Evolutionary conservation across 2,888 invertebrate species (phyloP).

Genomic region (Dermolepida albohirtum): DNA sequence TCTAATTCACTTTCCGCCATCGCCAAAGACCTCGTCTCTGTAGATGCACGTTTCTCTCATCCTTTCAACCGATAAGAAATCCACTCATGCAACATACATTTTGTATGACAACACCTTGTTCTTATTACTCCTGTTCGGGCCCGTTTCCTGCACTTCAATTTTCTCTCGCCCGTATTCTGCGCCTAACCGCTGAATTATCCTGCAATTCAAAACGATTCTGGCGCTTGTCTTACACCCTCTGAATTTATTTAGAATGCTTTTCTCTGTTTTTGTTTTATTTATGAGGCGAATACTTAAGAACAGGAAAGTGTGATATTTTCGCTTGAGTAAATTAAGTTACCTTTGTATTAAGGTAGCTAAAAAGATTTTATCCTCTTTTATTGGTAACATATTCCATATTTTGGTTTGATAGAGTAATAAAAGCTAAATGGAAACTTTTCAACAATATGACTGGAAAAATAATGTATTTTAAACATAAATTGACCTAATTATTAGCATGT

Average conservation of each 20-base stretch:
- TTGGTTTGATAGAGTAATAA: too few relatives aligned
- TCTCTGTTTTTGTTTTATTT: conserved; percentile 45
- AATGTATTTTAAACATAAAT: too few relatives aligned
- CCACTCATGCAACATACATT: conserved; percentile 63
- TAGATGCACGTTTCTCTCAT: conserved; percentile 1
- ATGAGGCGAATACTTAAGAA: conserved; percentile 43
- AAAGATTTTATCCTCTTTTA: too few relatives aligned
- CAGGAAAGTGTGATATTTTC: conserved; percentile 15
- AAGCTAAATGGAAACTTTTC: too few relatives aligned
- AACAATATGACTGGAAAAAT: too few relatives aligned
- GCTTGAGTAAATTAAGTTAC: conserved; percentile 23
- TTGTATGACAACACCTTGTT: conserved; percentile 60
- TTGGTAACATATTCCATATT: too few relatives aligned
- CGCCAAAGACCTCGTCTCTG: conserved; percentile 24
- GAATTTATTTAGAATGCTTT: conserved; percentile 48
- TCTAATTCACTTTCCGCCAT: conserved; percentile 56
- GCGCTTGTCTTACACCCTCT: conserved; percentile 46
- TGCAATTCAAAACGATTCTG: conserved; percentile 54
- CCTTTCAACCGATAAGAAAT: conserved; percentile 55
- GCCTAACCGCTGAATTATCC: conserved; percentile 56
- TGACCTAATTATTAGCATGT: too few relatives aligned
- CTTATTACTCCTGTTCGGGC: conserved; percentile 52
- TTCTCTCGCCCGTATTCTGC: conserved; percentile 51
- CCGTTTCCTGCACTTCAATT: conserved; percentile 56
- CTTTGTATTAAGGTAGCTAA: not conserved